Evolutionary conservation across 2,113 vertebrate genomes (phyloP).

Genomic region (Lophochroa leadbeateri): DNA sequence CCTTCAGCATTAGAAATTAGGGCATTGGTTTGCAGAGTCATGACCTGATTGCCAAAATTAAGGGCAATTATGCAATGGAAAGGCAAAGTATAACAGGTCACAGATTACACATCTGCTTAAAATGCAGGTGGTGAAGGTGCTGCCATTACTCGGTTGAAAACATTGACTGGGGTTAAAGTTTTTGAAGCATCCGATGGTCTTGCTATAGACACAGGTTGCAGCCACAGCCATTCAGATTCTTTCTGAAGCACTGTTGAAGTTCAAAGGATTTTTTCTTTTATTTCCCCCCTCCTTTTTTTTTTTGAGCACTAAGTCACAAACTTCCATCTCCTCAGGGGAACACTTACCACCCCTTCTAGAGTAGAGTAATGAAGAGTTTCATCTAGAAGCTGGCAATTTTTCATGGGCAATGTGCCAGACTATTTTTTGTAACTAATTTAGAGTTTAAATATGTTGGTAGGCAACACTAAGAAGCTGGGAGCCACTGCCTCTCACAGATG

Average conservation of each 20-base stretch:
- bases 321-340: background rate
- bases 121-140: background rate
- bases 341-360: background rate
- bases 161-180: background rate
- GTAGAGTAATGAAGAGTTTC: conserved; percentile 9
- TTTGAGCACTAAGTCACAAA: background rate
- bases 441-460: conserved; percentile 6
- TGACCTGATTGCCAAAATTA: conserved; percentile 14
- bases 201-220: background rate
- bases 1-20: background rate
- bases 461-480: conserved; percentile 13
- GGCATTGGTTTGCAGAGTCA: background rate
- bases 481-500: background rate
- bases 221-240: background rate
- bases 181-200: background rate
- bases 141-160: background rate
- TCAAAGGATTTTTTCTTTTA: background rate
- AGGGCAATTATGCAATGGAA: background rate
- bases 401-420: conserved; percentile 26
- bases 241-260: background rate
- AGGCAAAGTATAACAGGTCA: background rate
- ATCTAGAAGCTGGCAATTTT: conserved; percentile 37
- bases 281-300: background rate
- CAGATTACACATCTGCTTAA: background rate
- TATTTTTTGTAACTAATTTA: conserved; percentile 38